These are phyloP conservation scores for Drosophila kuntzei DNA, from an alignment of 2,888 invertebrate genomes.

Conservation along the genomic window DNA sequence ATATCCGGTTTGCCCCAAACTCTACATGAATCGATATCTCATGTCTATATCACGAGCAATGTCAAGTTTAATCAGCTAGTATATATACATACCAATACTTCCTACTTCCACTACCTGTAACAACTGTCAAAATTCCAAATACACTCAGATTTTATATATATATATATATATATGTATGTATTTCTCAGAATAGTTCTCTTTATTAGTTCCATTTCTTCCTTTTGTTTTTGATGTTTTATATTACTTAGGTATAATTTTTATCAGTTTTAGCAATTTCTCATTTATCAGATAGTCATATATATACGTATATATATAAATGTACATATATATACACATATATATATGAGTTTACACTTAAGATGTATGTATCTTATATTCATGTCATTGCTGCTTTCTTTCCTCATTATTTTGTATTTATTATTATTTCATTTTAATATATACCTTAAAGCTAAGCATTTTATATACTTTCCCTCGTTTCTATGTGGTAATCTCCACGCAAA, in stretches of 20 bases:
- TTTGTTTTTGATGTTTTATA: constrained; percentile 40
- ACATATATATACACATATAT: constrained; percentile 31
- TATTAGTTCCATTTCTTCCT: constrained; percentile 64
- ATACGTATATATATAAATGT: constrained; percentile 43
- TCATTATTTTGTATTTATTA: constrained; percentile 43
- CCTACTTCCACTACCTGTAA: background rate
- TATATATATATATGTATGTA: constrained; percentile 27
- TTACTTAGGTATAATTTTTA: constrained; percentile 69
- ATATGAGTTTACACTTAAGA: constrained; percentile 64
- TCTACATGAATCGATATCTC: too few relatives aligned
- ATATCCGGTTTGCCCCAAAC: too few relatives aligned
- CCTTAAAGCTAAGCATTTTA: constrained; percentile 62
- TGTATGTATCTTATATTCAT: constrained; percentile 53
- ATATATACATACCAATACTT: too few relatives aligned
- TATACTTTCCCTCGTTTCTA: constrained; percentile 39
- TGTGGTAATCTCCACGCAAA: constrained; percentile 31
- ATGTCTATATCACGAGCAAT: too few relatives aligned
- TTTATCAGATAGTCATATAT: constrained; percentile 63
- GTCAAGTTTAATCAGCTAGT: too few relatives aligned
- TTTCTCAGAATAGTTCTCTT: constrained; percentile 81
- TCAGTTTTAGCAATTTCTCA: constrained; percentile 76
- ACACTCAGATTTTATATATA: background rate
- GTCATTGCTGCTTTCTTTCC: constrained; percentile 54
- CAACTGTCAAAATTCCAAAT: background rate
- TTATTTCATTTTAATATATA: constrained; percentile 39